phyloP scores from a whole-genome alignment of 2,797 vertebrate species.

The Pachyuromys duprasi region DNA sequence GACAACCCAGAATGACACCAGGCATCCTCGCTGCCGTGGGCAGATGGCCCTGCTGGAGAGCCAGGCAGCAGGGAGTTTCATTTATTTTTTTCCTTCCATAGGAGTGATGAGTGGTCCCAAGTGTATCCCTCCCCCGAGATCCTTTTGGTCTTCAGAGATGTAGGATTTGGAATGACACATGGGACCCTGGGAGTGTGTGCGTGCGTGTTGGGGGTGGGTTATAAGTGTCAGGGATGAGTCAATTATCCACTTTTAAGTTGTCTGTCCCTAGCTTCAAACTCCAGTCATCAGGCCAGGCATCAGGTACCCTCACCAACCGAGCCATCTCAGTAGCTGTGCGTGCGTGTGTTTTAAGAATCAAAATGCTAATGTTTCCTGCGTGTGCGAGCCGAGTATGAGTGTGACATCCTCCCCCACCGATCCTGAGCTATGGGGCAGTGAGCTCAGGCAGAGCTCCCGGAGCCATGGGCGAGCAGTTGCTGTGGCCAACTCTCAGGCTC shows the following conservation, averaged over 20 bases:
- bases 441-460: too few species aligned
- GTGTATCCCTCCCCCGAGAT: too few species aligned
- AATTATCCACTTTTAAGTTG: neutral
- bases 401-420: neutral
- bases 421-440: neutral
- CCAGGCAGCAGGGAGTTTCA: neutral
- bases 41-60: neutral
- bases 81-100: neutral
- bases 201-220: neutral
- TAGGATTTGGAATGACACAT: neutral
- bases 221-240: neutral
- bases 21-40: neutral
- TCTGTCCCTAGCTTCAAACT: neutral
- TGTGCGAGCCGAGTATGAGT: neutral
- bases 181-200: too few species aligned
- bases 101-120: neutral
- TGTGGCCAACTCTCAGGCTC: rapidly evolving
- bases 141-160: neutral
- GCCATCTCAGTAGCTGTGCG: neutral
- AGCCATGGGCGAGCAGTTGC: rapidly evolving
- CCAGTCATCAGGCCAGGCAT: neutral
- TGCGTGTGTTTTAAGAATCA: neutral
- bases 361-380: neutral
- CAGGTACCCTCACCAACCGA: too few species aligned
- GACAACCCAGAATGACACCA: neutral